These are phyloP conservation scores for Pelvicachromis taeniatus DNA, from an alignment of 2,113 vertebrate species.

Conservation along the genomic window DNA sequence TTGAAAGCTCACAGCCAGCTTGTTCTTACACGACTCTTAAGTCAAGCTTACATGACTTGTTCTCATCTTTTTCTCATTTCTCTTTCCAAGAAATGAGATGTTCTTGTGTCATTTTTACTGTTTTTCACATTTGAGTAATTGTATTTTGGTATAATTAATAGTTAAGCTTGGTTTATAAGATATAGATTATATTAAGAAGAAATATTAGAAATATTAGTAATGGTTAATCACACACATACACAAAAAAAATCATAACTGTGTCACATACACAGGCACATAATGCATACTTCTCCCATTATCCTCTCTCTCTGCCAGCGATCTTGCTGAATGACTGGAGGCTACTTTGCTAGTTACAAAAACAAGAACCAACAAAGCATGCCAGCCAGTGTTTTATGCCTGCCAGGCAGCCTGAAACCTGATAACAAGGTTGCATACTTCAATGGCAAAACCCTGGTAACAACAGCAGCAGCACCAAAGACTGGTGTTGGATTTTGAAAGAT, in stretches of 20 bases:
- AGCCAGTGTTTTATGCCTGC: conserved; percentile 13
- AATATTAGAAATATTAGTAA: not conserved
- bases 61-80: not conserved
- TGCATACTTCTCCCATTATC: conserved; percentile 16
- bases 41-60: not conserved
- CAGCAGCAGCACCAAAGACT: not conserved
- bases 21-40: not conserved
- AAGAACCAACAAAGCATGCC: conserved; percentile 4
- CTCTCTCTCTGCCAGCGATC: conserved; percentile 5
- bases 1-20: not conserved
- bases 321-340: conserved; percentile 40
- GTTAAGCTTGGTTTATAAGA: not conserved
- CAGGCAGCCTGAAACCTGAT: conserved; percentile 42
- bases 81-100: not conserved
- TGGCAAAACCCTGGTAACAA: conserved; percentile 39
- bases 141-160: not conserved
- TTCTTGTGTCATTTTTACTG: not conserved
- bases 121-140: not conserved
- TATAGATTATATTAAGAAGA: not conserved
- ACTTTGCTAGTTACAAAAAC: conserved; percentile 13
- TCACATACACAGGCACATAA: not conserved
- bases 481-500: not conserved
- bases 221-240: not conserved
- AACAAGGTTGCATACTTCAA: conserved; percentile 40
- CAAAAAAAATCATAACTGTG: not conserved